Percentiles rank a stretch among this genome's conserved stretches.
These are phyloP conservation scores for Spheniscus mendiculus DNA, from an alignment of 2,113 vertebrate species.

Conservation along the genomic window DNA sequence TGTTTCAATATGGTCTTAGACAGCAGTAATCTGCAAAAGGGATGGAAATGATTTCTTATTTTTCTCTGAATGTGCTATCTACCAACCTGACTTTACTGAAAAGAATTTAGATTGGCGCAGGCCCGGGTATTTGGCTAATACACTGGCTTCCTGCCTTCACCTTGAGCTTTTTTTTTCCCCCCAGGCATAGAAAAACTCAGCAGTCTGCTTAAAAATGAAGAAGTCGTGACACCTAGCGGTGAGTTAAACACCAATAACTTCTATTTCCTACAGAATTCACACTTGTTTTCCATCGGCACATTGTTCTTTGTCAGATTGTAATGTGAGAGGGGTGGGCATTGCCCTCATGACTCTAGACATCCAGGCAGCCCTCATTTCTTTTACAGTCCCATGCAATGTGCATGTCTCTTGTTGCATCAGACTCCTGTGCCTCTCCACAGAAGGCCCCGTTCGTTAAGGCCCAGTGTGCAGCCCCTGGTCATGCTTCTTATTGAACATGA, in stretches of 20 bases:
- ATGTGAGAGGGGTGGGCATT: neutral
- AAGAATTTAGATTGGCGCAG: neutral
- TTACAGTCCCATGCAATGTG: neutral
- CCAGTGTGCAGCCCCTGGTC: neutral
- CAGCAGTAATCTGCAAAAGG: neutral
- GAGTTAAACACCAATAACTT: neutral
- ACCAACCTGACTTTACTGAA: neutral
- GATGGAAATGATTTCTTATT: neutral
- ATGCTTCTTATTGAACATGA: neutral
- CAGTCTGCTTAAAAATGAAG: conserved; percentile 33
- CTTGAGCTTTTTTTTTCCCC: neutral
- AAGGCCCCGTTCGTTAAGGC: neutral
- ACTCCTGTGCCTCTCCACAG: neutral
- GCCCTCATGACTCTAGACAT: neutral
- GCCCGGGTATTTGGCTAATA: neutral
- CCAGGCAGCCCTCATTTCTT: neutral
- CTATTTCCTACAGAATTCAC: neutral
- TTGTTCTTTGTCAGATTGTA: neutral
- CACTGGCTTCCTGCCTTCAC: neutral
- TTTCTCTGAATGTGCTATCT: neutral
- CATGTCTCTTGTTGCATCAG: neutral
- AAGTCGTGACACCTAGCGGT: conserved; percentile 54
- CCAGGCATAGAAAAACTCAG: neutral
- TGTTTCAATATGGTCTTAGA: neutral
- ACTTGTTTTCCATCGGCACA: neutral